Evolutionary conservation across 64 coral and sea anemone genomes (phyloP).

Genomic region (Hydrozoanthus tunicans): DNA sequence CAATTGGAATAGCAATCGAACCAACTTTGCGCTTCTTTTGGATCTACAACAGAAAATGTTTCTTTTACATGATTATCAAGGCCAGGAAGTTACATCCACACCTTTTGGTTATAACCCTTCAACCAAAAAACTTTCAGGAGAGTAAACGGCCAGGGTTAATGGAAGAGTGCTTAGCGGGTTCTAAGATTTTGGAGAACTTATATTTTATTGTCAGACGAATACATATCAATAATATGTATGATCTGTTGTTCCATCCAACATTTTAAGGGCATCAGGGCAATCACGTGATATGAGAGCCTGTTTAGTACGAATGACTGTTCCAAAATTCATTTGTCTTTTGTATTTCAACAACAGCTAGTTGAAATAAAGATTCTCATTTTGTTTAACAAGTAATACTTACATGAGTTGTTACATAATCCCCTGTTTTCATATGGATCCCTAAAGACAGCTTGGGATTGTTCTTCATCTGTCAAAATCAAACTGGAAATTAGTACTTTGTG

Average conservation of each 20-base stretch:
- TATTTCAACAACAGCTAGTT: neutral
- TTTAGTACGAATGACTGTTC: no score
- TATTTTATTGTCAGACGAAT: no score
- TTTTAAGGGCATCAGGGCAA: no score
- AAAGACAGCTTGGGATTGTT: neutral
- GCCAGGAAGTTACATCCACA: neutral
- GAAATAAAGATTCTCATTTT: neutral
- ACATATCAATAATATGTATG: no score
- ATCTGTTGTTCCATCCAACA: no score
- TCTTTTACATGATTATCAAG: neutral
- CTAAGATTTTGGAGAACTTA: no score
- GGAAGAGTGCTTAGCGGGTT: no score
- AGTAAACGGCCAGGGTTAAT: no score
- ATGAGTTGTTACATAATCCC: neutral
- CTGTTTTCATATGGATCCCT: neutral
- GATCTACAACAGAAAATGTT: neutral
- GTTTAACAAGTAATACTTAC: neutral
- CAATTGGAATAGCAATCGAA: constrained; percentile 10
- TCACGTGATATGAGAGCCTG: no score
- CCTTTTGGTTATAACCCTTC: neutral
- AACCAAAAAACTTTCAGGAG: no score
- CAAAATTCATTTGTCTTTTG: neutral
- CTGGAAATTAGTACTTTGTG: neutral
- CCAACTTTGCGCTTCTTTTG: constrained; percentile 34
- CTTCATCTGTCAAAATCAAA: neutral